Evolutionary conservation across 2,888 invertebrate genomes (phyloP).

Genomic region (Cryptus viduatorius): DNA sequence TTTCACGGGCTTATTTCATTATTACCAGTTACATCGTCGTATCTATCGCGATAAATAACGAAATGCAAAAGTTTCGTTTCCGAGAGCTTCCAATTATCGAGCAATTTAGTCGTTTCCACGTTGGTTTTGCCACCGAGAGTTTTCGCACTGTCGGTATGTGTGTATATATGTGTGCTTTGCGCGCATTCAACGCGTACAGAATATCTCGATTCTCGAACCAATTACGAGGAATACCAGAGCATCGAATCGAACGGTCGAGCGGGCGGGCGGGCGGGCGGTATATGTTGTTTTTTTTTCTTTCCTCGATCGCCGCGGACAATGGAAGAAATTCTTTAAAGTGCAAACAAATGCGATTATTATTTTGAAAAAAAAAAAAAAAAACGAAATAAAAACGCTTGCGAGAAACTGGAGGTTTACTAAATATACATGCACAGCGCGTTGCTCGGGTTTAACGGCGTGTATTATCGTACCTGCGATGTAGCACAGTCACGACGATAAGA

Average conservation of each 20-base stretch:
- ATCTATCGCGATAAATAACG: constrained; percentile 56
- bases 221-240: constrained; percentile 22
- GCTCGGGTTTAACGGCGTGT: constrained; percentile 51
- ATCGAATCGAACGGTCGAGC: constrained; percentile 28
- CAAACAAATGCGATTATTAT: constrained; percentile 78
- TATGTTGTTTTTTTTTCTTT: constrained; percentile 44
- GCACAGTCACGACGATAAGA: constrained; percentile 54
- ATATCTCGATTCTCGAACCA: constrained; percentile 25
- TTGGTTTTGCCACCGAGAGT: constrained; percentile 38
- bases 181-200: constrained; percentile 25
- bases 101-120: constrained; percentile 49
- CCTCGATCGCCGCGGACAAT: constrained; percentile 76
- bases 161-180: no score
- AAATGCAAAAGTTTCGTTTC: constrained; percentile 53
- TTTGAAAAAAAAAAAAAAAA: constrained; percentile 50
- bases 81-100: constrained; percentile 57
- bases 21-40: constrained; percentile 43
- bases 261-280: constrained; percentile 32
- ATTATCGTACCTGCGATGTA: constrained; percentile 34
- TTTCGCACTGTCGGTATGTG: constrained; percentile 15
- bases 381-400: constrained; percentile 44
- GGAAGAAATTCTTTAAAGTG: constrained; percentile 80
- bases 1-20: constrained; percentile 38
- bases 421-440: constrained; percentile 28
- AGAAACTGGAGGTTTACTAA: constrained; percentile 65